Conservation (phyloP, 2,797 vertebrate genomes). For the Tiaroga cobitis region DNA sequence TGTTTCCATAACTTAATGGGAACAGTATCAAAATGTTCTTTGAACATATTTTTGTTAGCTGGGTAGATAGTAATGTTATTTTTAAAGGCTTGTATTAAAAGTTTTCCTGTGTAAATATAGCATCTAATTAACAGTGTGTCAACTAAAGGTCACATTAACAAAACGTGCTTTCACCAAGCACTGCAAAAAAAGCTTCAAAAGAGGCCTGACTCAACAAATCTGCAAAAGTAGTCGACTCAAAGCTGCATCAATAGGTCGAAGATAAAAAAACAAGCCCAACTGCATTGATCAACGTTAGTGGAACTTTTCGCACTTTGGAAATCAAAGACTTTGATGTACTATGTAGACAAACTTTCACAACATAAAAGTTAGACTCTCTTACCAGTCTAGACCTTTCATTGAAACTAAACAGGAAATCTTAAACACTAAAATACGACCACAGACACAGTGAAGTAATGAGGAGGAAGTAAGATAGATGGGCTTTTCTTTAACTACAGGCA, state of each 20-base stretch:
- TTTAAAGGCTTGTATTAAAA: slow-evolving; percentile 3
- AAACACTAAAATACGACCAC: background rate
- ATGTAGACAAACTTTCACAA: background rate
- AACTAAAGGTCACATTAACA: slow-evolving; percentile 27
- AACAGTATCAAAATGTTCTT: background rate
- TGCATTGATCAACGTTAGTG: slow-evolving; percentile 15
- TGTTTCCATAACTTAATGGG: background rate
- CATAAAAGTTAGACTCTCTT: background rate
- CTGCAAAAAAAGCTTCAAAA: slow-evolving; percentile 27
- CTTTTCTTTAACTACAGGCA: background rate
- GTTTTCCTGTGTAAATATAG: slow-evolving; percentile 9
- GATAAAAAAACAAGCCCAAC: background rate
- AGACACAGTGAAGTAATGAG: background rate
- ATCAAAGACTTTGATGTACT: slow-evolving; percentile 6
- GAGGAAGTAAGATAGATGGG: background rate
- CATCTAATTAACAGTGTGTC: slow-evolving; percentile 17
- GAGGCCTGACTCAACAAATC: slow-evolving; percentile 26
- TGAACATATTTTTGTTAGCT: background rate
- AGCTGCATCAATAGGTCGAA: slow-evolving; percentile 9
- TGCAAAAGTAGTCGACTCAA: slow-evolving; percentile 8
- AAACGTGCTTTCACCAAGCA: background rate
- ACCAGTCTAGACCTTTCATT: background rate
- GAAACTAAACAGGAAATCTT: slow-evolving; percentile 5
- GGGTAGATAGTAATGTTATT: background rate
- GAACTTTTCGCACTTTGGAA: background rate